Evolutionary conservation across 2,797 vertebrate genomes (phyloP).

Genomic region (Rachycentron canadum): DNA sequence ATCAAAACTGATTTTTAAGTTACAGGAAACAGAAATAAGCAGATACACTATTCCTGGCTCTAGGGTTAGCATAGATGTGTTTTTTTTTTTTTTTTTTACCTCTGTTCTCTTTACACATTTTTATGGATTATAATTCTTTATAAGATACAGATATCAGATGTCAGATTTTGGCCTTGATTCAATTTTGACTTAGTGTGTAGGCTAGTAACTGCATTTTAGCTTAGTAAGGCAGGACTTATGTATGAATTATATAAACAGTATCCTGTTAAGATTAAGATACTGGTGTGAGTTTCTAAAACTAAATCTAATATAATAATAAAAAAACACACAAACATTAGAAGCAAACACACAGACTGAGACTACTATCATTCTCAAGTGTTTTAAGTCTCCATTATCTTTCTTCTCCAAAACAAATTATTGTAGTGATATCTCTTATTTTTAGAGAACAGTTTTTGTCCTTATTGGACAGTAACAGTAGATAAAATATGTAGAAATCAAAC

Average conservation of each 20-base stretch:
- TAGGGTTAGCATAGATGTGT: background rate
- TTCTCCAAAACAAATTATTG: background rate
- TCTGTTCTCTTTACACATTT: background rate
- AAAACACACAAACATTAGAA: background rate
- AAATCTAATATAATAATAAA: too few relatives aligned
- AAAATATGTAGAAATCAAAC: background rate
- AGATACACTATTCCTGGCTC: background rate
- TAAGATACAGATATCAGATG: background rate
- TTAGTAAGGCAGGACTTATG: background rate
- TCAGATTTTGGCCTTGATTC: background rate
- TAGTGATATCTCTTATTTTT: background rate
- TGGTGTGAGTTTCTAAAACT: background rate
- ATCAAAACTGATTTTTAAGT: background rate
- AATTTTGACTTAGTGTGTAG: background rate
- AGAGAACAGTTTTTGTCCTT: background rate
- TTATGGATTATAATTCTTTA: background rate
- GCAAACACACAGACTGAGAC: background rate
- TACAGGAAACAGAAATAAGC: background rate
- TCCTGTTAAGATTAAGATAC: background rate
- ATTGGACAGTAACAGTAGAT: too few relatives aligned
- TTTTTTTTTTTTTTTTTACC: background rate
- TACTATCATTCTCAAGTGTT: background rate
- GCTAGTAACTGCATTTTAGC: background rate
- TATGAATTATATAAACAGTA: too few relatives aligned
- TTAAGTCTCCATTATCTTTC: background rate